These are phyloP conservation scores for Doryteuthis pealeii DNA, from an alignment of 1,140 invertebrate genomes.

Conservation along the genomic window DNA sequence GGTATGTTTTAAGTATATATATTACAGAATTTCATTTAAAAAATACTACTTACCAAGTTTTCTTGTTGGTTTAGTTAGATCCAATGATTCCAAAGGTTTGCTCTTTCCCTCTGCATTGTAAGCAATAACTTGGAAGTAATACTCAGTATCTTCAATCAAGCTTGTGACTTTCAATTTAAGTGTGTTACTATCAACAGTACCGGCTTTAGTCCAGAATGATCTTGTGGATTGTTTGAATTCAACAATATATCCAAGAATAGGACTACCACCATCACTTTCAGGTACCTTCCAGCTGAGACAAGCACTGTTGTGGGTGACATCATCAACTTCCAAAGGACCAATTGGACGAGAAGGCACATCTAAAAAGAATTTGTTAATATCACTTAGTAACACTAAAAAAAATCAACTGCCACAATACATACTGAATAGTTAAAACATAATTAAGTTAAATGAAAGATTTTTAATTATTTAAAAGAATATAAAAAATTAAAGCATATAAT, in stretches of 20 bases:
- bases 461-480: too few relatives aligned
- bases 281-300: constrained; percentile 51
- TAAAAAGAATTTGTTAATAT: constrained; percentile 15
- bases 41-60: constrained; percentile 60
- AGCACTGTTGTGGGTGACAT: constrained; percentile 31
- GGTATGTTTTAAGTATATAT: too few relatives aligned
- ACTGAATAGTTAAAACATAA: too few relatives aligned
- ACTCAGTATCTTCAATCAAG: constrained; percentile 39
- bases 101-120: constrained; percentile 94
- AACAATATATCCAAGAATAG: constrained; percentile 49
- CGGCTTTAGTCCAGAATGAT: constrained; percentile 85
- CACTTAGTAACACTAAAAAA: too few relatives aligned
- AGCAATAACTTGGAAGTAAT: constrained; percentile 61
- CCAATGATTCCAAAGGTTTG: constrained; percentile 81
- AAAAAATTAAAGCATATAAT: too few relatives aligned
- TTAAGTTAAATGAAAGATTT: too few relatives aligned
- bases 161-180: constrained; percentile 33
- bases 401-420: too few relatives aligned
- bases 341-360: constrained; percentile 79
- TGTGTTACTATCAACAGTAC: constrained; percentile 60
- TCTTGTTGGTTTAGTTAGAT: constrained; percentile 70
- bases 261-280: constrained; percentile 46
- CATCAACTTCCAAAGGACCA: constrained; percentile 69
- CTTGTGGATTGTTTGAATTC: constrained; percentile 65
- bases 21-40: too few relatives aligned